Conservation (phyloP, 2,797 vertebrate genomes). For the Chelonia mydas region DNA sequence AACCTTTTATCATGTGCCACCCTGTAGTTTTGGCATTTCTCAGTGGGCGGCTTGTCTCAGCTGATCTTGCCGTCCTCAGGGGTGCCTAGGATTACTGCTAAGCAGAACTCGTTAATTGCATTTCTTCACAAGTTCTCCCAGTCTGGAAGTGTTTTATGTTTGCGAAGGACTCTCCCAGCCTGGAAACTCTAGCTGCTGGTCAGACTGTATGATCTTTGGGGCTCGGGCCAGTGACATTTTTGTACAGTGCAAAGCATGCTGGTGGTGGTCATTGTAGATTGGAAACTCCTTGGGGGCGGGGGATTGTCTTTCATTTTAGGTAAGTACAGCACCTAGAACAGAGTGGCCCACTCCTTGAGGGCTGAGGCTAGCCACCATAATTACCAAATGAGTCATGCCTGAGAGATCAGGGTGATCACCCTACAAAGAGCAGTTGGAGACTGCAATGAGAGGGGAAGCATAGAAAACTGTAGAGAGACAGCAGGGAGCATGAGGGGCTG, state of each 20-base stretch:
- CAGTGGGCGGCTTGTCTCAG: neutral
- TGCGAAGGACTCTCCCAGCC: neutral
- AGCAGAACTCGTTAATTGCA: neutral
- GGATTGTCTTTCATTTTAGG: neutral
- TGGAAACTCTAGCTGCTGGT: neutral
- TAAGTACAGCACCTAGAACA: neutral
- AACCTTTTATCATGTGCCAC: neutral
- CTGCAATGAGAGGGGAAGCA: too few relatives aligned
- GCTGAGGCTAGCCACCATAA: too few relatives aligned
- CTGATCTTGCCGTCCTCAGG: neutral
- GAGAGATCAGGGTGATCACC: neutral
- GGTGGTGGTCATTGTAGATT: neutral
- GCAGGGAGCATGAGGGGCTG: neutral
- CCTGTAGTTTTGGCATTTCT: neutral
- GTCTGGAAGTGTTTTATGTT: neutral
- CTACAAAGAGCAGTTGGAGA: neutral
- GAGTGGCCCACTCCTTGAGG: too few relatives aligned
- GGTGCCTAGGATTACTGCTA: too few relatives aligned
- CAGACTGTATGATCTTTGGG: neutral
- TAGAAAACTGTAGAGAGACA: neutral
- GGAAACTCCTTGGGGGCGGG: neutral
- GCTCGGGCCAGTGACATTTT: neutral
- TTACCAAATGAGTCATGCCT: neutral
- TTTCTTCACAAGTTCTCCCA: neutral
- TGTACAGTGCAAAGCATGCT: neutral